Evolutionary conservation across 2,888 invertebrate species (phyloP).

Genomic region (Baccha elongata): DNA sequence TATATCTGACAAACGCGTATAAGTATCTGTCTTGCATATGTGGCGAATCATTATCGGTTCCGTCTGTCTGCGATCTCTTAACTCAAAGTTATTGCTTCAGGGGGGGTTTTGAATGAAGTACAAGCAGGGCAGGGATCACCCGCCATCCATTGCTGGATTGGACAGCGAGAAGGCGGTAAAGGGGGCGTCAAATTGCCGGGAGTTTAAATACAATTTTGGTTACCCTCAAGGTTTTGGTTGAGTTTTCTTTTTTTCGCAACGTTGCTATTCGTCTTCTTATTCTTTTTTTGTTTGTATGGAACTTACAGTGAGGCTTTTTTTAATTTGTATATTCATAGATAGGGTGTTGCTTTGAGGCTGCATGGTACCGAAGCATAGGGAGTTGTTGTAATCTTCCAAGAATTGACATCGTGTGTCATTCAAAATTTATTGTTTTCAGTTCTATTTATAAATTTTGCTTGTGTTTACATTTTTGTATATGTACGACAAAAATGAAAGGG

Average conservation of each 20-base stretch:
- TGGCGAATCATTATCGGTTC: conserved; percentile 65
- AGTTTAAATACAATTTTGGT: conserved; percentile 52
- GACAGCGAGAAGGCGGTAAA: conserved; percentile 7
- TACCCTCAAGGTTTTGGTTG: conserved; percentile 61
- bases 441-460: conserved; percentile 61
- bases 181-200: conserved; percentile 41
- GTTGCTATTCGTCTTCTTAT: background rate
- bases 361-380: background rate
- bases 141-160: conserved; percentile 26
- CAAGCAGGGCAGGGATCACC: conserved; percentile 37
- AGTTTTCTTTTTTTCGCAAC: background rate
- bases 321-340: conserved; percentile 7
- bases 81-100: conserved; percentile 64
- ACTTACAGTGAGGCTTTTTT: conserved; percentile 13
- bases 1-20: conserved; percentile 15
- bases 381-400: conserved; percentile 64
- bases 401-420: conserved; percentile 69
- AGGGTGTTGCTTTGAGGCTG: conserved; percentile 35
- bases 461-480: conserved; percentile 8
- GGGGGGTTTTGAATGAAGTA: conserved; percentile 27
- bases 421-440: conserved; percentile 26
- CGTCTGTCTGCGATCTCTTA: conserved; percentile 70
- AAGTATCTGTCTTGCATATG: conserved; percentile 35
- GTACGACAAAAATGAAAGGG: background rate
- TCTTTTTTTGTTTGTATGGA: conserved; percentile 19